Base-by-base conservation (phyloP, 1,140 invertebrate genomes). In the Galleria mellonella region DNA sequence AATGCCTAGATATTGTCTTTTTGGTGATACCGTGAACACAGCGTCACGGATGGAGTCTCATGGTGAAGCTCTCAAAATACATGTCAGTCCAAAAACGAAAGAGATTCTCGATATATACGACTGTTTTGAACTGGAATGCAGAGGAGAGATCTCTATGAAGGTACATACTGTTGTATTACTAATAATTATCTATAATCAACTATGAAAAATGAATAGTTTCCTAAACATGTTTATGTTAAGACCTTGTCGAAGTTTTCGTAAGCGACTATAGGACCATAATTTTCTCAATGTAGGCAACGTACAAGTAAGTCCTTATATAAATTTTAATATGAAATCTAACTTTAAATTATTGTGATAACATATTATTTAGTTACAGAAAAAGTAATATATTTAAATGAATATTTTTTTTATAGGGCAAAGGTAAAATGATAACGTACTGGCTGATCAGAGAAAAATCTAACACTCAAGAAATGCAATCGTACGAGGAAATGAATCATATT, bases 61-160 rank as follows among this genome's bases (percentile, higher is more conserved):
- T 69, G 96, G 97, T 13, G 89, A 92, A 84, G 96, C 97, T 1
- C 83, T 98, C 3, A 94, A 91, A 81, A 99, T 99, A 47, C 98
- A 99, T 83, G 95, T 99, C n/a, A 98, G 97, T 72, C 91, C 94
- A 0, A 90, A 89, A 23, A 99, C 97, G 0, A 98, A 98, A 72
- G 90, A 91, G 55, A 90, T 97, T 17, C 86, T 99, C 44, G 96
- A 98, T 60, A 90, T 91, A 1, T 98, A 98, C 70, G 93, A 93
- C 5, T 94, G 92, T 13, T 99, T 99, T 67, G 90, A 94, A 9
- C 85, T 98, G 2, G 93, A 95, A 48, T 91, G 94, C 32, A 87
- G 98, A 55, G 98, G 98, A 15, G 92, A 96, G 67, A 93, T 99
- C 14, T 94, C 95, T 56, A 94, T 99, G 90, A 99, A 99, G 90